Evolutionary conservation across 2,113 vertebrate genomes (phyloP).

Genomic region (Peucedramus taeniatus): DNA sequence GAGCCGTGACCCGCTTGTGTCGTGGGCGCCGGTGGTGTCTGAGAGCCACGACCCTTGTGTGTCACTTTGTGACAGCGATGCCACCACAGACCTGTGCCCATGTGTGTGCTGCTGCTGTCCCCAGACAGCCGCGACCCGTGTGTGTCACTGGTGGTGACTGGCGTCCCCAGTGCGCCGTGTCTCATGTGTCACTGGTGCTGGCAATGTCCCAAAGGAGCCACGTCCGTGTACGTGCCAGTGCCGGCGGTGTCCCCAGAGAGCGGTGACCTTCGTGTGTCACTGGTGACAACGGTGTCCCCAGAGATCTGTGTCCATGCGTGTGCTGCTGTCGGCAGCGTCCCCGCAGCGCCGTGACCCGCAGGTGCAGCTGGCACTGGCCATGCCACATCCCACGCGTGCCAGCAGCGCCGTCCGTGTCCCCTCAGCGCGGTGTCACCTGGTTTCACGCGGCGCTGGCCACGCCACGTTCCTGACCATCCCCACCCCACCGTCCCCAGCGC

Average conservation of each 20-base stretch:
- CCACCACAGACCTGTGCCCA: not conserved
- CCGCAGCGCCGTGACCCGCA: not conserved
- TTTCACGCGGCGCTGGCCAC: fast-evolving
- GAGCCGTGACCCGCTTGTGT: not conserved
- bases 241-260: not conserved
- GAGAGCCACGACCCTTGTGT: not conserved
- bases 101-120: not conserved
- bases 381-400: not conserved
- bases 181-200: not conserved
- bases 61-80: not conserved
- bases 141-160: not conserved
- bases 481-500: not conserved
- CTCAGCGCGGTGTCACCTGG: fast-evolving
- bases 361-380: fast-evolving
- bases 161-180: not conserved
- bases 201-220: not conserved
- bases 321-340: not conserved
- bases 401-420: fast-evolving
- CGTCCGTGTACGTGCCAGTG: not conserved
- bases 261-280: not conserved
- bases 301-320: fast-evolving
- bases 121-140: not conserved
- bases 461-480: fast-evolving
- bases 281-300: not conserved
- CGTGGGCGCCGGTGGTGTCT: not conserved